Evolutionary conservation across 2,113 vertebrate species (phyloP).

Genomic region (Limnothrissa miodon): DNA sequence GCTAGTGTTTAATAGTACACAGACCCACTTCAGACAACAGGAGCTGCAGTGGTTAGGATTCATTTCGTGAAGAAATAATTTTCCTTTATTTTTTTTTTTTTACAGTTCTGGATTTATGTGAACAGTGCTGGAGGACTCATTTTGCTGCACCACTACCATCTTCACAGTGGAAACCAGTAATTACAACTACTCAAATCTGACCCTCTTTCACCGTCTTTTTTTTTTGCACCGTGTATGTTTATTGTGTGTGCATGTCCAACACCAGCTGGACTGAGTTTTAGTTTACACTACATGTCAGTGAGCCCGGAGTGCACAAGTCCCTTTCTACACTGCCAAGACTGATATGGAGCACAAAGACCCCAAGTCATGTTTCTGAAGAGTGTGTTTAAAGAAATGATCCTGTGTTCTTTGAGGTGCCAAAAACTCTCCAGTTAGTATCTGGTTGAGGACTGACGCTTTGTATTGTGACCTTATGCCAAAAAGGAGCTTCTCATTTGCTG

Average conservation of each 20-base stretch:
- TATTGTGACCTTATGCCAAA: not conserved
- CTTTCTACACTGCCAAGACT: not conserved
- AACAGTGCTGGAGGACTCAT: slow-evolving; percentile 7
- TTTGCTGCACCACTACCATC: not conserved
- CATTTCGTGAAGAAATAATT: not conserved
- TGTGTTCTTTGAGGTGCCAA: not conserved
- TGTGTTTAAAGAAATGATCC: not conserved
- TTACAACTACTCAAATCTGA: not conserved
- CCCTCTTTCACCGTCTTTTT: not conserved
- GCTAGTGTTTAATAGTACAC: too few relatives aligned
- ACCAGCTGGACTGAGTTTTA: slow-evolving; percentile 3
- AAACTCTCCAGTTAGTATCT: not conserved
- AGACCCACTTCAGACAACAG: not conserved
- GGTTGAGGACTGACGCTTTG: not conserved
- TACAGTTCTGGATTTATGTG: slow-evolving; percentile 43
- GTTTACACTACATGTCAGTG: not conserved
- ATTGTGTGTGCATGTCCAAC: not conserved
- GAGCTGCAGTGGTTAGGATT: not conserved
- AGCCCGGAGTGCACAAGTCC: not conserved
- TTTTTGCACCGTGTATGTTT: slow-evolving; percentile 1
- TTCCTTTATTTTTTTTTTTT: not conserved
- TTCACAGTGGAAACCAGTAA: not conserved
- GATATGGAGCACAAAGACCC: not conserved
- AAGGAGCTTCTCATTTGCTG: not conserved
- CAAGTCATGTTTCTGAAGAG: not conserved